Base-by-base conservation (phyloP, 1,140 invertebrate species). In the Lethrus apterus region DNA sequence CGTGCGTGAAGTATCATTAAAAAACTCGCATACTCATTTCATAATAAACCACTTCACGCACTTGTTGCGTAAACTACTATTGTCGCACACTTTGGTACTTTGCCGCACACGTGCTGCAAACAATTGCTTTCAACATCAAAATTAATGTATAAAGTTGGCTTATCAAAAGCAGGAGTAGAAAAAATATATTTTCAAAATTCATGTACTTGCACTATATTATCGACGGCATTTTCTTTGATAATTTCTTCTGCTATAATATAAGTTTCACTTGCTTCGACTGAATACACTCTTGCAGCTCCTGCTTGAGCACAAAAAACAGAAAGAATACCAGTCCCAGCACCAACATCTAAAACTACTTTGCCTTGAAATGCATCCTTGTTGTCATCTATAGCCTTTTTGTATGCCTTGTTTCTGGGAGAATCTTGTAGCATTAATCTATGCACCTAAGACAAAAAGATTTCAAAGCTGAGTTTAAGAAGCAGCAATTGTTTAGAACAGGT, bases 231-330 rank as follows among this genome's bases (percentile, higher is more conserved):
- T 66, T 83, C 90, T 75, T 83, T 83, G 1, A 91, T 77, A 54
- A 93, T 83, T 58, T 91, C 83, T 61, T 86, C 83, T 3, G 92
- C 89, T 53, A 93, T 73, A 68, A 84, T 84, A 33, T 92, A 85
- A 31, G 94, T 80, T 57, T 92, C 81, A 35, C 92, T 94, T 52
- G 89, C 86, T 77, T 96, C 90, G 19, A 98, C 82, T 32, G 89
- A 94, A 62, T 92, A 90, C 4, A 99, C 93, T 71, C 85, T 85
- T 31, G 79, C 78, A 31, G 93, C 93, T 20, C 94, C 95, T 44
- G 92, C 92, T 69, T 91, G 84, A 11, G 92, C 93, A 63, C 89
- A 90, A 75, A 96, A 96, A 76, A 98, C 84, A 13, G 93, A 96
- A 7, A 99, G 72, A 59, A 99, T 98, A 18, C 84, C 93, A 20